Percentiles rank a stretch among this genome's conserved stretches.
Conservation (phyloP, 2,888 invertebrate genomes). For the Cantharis flavilabris region DNA sequence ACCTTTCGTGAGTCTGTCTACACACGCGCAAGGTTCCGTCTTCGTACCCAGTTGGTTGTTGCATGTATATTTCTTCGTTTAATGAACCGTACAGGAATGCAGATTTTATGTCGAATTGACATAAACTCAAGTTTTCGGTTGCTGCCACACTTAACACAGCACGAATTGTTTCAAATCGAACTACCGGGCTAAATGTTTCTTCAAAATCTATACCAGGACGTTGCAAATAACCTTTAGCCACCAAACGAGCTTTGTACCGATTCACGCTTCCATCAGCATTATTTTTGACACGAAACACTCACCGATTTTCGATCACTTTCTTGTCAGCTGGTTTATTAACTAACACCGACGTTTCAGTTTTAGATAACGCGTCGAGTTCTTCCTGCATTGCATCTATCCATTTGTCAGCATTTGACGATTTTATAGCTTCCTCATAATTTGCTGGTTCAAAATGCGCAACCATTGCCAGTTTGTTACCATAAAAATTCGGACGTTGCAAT, state of each 20-base stretch:
- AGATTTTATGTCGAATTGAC: conserved; percentile 30
- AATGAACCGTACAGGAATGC: conserved; percentile 30
- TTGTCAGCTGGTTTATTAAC: no score
- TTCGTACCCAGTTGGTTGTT: conserved; percentile 25
- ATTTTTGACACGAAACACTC: no score
- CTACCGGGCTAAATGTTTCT: background rate
- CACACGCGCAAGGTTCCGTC: background rate
- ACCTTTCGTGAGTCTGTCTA: background rate
- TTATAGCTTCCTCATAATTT: no score
- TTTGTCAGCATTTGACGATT: no score
- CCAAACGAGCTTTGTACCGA: conserved; percentile 11
- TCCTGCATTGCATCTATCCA: no score
- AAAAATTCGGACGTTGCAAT: no score
- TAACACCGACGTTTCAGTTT: no score
- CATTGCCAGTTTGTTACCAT: no score
- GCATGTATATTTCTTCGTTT: conserved; percentile 29
- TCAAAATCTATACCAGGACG: background rate
- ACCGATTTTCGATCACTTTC: no score
- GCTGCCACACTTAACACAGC: background rate
- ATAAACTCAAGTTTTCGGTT: conserved; percentile 3
- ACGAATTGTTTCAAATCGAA: background rate
- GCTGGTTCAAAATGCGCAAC: no score
- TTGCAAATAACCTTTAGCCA: conserved; percentile 10
- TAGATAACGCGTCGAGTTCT: no score
- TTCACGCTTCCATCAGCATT: no score